Evolutionary conservation across 2,113 vertebrate species (phyloP), one percentile per base, ranked within the genome.

Genomic region (Dipodomys stephensi): DNA sequence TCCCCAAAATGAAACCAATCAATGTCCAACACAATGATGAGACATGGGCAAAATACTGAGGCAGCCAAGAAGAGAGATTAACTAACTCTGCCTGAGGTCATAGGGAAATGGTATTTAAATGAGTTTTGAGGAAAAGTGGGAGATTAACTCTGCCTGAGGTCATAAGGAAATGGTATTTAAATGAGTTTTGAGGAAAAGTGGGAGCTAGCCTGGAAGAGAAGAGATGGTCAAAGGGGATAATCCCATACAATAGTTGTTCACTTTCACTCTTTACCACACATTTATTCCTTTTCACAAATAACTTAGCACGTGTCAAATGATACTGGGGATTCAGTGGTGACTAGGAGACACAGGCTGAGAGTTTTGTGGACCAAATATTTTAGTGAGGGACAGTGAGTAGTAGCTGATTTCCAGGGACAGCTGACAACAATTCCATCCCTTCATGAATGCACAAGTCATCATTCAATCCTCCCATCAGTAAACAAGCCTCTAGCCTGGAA

Each of bases 1-100:
- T 57, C 13, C 53, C 87, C 76, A 88, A 92, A 95, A 78, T n/a
- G 87, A 94, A 90, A 78, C 69, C 74, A 72, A 82, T 22, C 90
- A 86, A 86, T 94, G 69, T 46, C 86, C 86, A 91, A 64, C 35
- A 90, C 28, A 74, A 90, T 77, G 93, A 82, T 73, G 62, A 93
- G 76, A 79, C 72, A 72, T 27, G 62, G 94, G 35, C 77, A 87
- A 92, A 68, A 83, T 62, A 44, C 20, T n/a, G 46, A 84, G 23
- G 22, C 16, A 77, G 67, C 82, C 83, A 92, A 86, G 13, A 80
- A 3, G 62, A 87, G 22, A 92, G 86, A 87, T 28, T 68, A 85
- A 28, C 77, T n/a, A 32, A 85, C 44, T 81, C 71, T 74, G 71
- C 83, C 83, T 60, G 39, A 32, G 64, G 76, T 68, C 83, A 44